Evolutionary conservation across 2,113 vertebrate genomes (phyloP).

Genomic region (Tursiops truncatus): DNA sequence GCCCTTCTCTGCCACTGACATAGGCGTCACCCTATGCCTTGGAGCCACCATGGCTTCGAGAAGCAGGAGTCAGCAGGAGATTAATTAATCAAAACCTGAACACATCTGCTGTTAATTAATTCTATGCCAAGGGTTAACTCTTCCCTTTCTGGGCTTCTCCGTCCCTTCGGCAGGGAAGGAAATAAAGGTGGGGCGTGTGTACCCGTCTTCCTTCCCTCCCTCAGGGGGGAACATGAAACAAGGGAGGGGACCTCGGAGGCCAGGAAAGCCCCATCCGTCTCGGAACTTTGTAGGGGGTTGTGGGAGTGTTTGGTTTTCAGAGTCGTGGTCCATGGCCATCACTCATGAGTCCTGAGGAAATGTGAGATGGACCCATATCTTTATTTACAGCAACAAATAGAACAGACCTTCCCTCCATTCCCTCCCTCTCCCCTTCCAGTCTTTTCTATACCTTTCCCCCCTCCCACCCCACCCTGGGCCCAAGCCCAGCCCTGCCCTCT

Average conservation of each 20-base stretch:
- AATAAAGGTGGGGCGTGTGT: accelerated
- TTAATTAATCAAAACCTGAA: conserved; percentile 80
- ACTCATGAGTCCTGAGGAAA: neutral
- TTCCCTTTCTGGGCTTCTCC: conserved; percentile 30
- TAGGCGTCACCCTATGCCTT: neutral
- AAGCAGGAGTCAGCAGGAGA: conserved; percentile 73
- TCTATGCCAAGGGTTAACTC: conserved; percentile 77
- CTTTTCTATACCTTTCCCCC: neutral
- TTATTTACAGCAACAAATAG: conserved; percentile 84
- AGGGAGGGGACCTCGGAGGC: neutral
- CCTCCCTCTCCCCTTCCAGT: conserved; percentile 57
- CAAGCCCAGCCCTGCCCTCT: neutral
- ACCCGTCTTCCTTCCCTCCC: neutral
- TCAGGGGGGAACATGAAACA: neutral
- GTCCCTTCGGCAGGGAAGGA: neutral
- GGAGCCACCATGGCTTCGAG: conserved; percentile 27
- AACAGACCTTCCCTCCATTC: conserved; percentile 29
- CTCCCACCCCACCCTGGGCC: neutral
- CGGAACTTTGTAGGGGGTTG: neutral
- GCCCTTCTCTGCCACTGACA: neutral
- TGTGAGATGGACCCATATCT: conserved; percentile 74
- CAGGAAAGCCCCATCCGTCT: neutral
- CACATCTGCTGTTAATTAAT: conserved; percentile 83
- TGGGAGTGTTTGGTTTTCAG: neutral
- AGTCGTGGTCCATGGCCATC: accelerated